Evolutionary conservation across 2,797 vertebrate species (phyloP).

Genomic region (Microhierax caerulescens): DNA sequence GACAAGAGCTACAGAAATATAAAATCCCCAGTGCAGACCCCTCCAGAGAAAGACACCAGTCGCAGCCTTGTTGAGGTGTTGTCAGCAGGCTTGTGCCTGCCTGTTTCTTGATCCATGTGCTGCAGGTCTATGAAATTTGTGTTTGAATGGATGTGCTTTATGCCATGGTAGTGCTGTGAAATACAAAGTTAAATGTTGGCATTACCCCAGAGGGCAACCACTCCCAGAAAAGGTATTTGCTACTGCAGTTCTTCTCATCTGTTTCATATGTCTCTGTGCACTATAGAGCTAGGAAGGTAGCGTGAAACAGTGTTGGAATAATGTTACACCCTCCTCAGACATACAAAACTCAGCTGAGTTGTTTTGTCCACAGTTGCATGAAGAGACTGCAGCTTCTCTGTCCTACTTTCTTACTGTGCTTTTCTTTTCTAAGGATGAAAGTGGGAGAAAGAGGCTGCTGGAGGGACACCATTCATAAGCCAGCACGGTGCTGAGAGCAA

Average conservation of each 20-base stretch:
- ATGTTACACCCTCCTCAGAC: neutral
- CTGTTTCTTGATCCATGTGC: neutral
- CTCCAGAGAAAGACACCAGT: neutral
- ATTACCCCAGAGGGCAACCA: neutral
- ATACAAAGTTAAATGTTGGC: neutral
- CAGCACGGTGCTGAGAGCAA: neutral
- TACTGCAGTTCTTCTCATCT: neutral
- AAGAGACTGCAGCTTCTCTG: neutral
- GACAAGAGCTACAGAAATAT: neutral
- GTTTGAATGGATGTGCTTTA: neutral
- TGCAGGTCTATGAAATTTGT: neutral
- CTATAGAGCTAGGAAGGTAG: neutral
- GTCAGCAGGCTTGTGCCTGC: neutral
- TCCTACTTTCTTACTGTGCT: neutral
- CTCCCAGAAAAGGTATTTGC: neutral
- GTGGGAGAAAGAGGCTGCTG: neutral
- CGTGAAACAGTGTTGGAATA: neutral
- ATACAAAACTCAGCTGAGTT: neutral
- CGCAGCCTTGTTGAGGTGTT: neutral
- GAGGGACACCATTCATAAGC: neutral
- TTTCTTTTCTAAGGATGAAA: neutral
- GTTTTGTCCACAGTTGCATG: neutral
- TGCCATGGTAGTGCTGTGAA: neutral
- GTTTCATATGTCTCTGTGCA: neutral
- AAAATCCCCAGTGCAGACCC: too few relatives aligned